These are phyloP conservation scores for Yponomeuta evonymella DNA, from an alignment of 2,888 invertebrate genomes.

Conservation along the genomic window DNA sequence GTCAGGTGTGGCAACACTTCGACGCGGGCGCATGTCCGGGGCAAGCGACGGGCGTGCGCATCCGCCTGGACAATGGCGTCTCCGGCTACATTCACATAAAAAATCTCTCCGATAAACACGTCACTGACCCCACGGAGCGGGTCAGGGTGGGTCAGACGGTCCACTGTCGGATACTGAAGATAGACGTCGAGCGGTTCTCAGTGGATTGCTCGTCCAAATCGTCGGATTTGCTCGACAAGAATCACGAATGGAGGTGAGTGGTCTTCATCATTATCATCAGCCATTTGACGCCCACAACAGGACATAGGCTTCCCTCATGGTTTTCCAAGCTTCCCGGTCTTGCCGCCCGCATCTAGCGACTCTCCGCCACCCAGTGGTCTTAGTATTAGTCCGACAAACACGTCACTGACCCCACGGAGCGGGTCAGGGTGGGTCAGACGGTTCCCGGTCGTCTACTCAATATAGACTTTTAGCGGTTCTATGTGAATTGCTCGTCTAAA, in stretches of 20 bases:
- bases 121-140: slow-evolving; percentile 93
- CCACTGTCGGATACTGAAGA: slow-evolving; percentile 94
- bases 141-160: slow-evolving; percentile 90
- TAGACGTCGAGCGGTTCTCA: slow-evolving; percentile 95
- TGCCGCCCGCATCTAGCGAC: no score
- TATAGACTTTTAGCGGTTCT: slow-evolving; percentile 95
- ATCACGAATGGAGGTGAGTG: slow-evolving; percentile 88
- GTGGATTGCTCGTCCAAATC: slow-evolving; percentile 96
- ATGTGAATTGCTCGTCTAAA: slow-evolving; percentile 94
- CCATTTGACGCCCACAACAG: no score
- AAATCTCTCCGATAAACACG: slow-evolving; percentile 94
- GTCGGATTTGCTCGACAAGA: slow-evolving; percentile 93
- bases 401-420: slow-evolving; percentile 93
- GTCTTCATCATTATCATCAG: not conserved
- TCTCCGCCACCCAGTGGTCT: no score
- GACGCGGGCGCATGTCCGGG: slow-evolving; percentile 97
- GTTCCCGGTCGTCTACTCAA: slow-evolving; percentile 94
- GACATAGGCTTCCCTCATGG: no score
- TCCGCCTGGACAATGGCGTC: slow-evolving; percentile 93
- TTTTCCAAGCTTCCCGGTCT: no score
- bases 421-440: slow-evolving; percentile 89
- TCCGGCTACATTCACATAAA: slow-evolving; percentile 95
- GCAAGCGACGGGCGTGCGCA: slow-evolving; percentile 93
- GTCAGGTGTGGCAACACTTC: slow-evolving; percentile 96
- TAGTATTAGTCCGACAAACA: slow-evolving; percentile 84